Evolutionary conservation across 2,113 vertebrate species (phyloP), one percentile per base, ranked within the genome.

Genomic region (Dipodomys spectabilis): DNA sequence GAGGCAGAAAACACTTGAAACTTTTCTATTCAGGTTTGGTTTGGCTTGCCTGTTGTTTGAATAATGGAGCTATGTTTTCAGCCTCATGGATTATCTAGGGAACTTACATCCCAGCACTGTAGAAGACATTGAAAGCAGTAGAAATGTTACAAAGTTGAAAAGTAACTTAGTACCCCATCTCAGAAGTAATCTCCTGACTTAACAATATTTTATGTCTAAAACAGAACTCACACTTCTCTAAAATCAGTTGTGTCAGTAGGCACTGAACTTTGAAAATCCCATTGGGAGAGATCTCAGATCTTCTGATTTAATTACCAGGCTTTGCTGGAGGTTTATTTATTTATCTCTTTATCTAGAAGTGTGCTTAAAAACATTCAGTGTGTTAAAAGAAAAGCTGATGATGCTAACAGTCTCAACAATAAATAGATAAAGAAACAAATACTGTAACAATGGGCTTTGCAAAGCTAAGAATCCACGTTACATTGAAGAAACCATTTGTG

Each of bases 301-400:
- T 53, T 22, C 62, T 93, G 74, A 95, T 90, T 80, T 82, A 88
- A 90, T 80, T 82, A 86, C 11, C 39, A 80, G 28, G 12, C 11
- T 88, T 93, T 82, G 19, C 16, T 27, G 77, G 72, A 79, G 27
- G 71, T 91, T 88, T 83, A 72, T 71, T 94, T 81, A 11, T 84
- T 95, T 87, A 88, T 74, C 30, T 96, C 93, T 85, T 92, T 90
- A 90, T 49, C 49, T 86, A 85, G 77, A 91, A 87, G 32, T 28
- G 10, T 83, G 67, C 30, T 80, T 92, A 91, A 88, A 79, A 81
- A 69, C 64, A 84, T 91, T 89, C 78, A 75, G 13, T 81, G 49
- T 49, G 82, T 60, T 88, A 23, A 89, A 96, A 84, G 68, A 67
- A 35, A 45, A 96, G 65, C 49, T 39, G 23, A 73, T 67, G 23